Evolutionary conservation across 2,113 vertebrate genomes (phyloP), one percentile per base, ranked within the genome.

Genomic region (Oenanthe oenanthe): DNA sequence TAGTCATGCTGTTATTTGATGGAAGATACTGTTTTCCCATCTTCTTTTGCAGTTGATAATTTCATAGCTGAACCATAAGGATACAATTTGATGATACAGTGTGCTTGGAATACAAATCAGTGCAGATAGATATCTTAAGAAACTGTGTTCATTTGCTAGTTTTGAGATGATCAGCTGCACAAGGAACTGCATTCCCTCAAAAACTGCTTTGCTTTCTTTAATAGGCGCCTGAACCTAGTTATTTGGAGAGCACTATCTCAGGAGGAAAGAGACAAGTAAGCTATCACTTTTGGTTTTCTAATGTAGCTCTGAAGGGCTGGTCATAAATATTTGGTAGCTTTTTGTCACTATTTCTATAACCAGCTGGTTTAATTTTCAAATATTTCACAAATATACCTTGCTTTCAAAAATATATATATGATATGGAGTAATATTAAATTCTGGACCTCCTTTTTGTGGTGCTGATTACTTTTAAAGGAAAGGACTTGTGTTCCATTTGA

Each of bases 261-360:
- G 93, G 98, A 98, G 36, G 98, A 98, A 95, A 98, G 90, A 97
- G 96, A 98, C 68, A 98, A 97, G 98, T 98, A 98, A 98, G 98
- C 65, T 47, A 12, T 84, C 53, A 32, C 15, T 75, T 84, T 74
- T 75, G 17, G 5, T 43, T 91, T 95, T 84, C 43, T 85, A 40
- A 42, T 9, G 50, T 70, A 62, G 8, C 12, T 87, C 50, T 66
- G 57, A 96, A 89, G 42, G 43, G 12, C 50, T 76, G 19, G 9
- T 73, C 16, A 25, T 82, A 89, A 84, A 53, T 86, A 72, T 34
- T 26, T 67, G 28, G 22, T 60, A 21, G 5, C 3, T 38, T 79
- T 73, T 90, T 8, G 47, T 48, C 53, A 19, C 5, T 56, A 10
- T 56, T 81, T 80, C 58, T 84, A 25, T 74, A 80, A 88, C 32